Evolutionary conservation across 2,113 vertebrate genomes (phyloP), one percentile per base, ranked within the genome.

Genomic region (Pheucticus melanocephalus): DNA sequence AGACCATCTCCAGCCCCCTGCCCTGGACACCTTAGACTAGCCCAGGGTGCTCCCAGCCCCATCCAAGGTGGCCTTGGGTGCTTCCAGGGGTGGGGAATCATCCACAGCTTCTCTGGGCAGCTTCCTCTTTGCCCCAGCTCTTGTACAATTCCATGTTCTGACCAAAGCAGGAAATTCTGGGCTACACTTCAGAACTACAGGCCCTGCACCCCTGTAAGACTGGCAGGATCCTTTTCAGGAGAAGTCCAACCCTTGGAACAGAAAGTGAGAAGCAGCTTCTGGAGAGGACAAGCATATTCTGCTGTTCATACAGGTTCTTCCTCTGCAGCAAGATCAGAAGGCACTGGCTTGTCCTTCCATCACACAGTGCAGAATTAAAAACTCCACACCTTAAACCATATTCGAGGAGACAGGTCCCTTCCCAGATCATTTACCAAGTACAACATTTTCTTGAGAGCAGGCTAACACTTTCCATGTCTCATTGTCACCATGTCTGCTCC

Each of bases 381-480:
- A 50, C 42, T 1, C 45, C 27, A 68, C n/a, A 35, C 57, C 51
- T 81, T 51, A 39, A 84, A 69, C 42, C 16, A 2, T 57, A 10
- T 45, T 75, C 2, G 42, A 91, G 56, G 53, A 88, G 76, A 69
- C 44, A 18, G 27, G 3, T 71, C 35, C 40, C 40, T 75, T 35
- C 57, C 48, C 39, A 53, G 16, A 30, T 72, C 31, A 13, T 85
- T 81, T 75, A 31, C 20, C 71, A 53, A n/a, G 24, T 37, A 22
- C 63, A 71, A 4, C 25, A 12, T 88, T 85, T 92, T 90, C 73
- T 61, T 70, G 87, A 82, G 73, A 91, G 57, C 70, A 88, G 85
- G 54, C 22, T 47, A 85, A 39, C 40, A 12, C 77, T 92, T 92
- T 85, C 82, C 33, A 11, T 66, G 72, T 80, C 57, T 47, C 68